Conservation (phyloP, 2,113 vertebrate species). For the Rhipidura dahli region DNA sequence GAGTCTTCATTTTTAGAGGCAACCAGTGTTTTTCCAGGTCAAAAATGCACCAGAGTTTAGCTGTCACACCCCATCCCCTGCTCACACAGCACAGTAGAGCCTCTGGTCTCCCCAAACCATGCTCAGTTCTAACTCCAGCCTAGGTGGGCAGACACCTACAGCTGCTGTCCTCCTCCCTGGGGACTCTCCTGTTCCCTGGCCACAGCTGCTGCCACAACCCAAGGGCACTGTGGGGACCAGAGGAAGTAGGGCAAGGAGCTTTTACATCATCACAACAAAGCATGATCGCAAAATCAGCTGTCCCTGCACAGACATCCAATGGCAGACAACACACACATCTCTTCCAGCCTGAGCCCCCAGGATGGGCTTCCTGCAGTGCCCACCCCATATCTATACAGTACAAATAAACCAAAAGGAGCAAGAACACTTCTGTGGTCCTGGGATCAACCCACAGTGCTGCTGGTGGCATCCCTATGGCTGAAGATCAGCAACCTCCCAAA, state of each 20-base stretch:
- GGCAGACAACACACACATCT: neutral
- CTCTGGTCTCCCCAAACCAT: neutral
- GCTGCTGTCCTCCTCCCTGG: neutral
- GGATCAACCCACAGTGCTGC: neutral
- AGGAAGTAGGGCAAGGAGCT: neutral
- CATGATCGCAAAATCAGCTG: neutral
- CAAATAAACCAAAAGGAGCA: neutral
- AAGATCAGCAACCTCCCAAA: neutral
- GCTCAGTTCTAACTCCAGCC: neutral
- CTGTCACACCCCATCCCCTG: neutral
- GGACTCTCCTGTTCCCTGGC: neutral
- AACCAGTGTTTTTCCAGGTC: neutral
- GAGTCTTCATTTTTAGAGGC: neutral
- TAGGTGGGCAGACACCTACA: neutral
- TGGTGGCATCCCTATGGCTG: neutral
- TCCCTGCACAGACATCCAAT: neutral
- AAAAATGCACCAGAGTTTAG: neutral
- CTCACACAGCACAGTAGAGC: neutral
- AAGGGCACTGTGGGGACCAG: accelerated
- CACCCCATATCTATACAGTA: neutral
- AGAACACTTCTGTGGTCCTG: neutral
- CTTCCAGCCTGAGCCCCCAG: neutral
- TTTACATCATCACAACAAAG: neutral
- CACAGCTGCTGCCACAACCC: neutral
- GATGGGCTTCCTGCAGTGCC: neutral